Evolutionary conservation across 2,888 invertebrate species (phyloP).

Genomic region (Ferdinandea cuprea): DNA sequence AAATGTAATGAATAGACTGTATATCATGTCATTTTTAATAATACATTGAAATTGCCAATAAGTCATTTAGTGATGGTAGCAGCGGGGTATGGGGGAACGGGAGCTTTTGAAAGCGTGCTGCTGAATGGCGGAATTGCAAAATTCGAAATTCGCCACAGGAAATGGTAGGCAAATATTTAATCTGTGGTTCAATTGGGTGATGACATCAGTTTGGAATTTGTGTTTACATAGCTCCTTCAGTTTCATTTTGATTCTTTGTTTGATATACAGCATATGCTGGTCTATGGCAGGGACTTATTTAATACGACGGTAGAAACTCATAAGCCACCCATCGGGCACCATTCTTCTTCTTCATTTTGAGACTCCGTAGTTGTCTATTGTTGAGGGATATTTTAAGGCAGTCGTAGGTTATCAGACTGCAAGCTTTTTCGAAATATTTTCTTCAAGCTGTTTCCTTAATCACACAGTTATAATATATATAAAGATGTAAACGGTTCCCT

Average conservation of each 20-base stretch:
- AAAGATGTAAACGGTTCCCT: too few species aligned
- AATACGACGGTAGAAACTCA: too few species aligned
- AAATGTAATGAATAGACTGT: conserved; percentile 74
- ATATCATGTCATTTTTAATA: conserved; percentile 74
- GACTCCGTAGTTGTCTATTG: too few species aligned
- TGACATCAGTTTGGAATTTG: conserved; percentile 28
- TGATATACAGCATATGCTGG: background rate
- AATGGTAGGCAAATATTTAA: conserved; percentile 45
- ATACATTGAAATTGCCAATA: conserved; percentile 72
- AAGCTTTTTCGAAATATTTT: too few species aligned
- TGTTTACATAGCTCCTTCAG: conserved; percentile 6
- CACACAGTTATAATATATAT: too few species aligned
- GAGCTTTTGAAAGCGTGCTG: conserved; percentile 7
- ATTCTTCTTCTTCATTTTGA: too few species aligned
- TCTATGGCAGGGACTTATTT: too few species aligned
- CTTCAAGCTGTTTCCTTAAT: too few species aligned
- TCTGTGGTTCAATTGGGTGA: conserved; percentile 46
- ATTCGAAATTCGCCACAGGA: conserved; percentile 29
- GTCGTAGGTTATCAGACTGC: too few species aligned
- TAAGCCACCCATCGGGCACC: too few species aligned
- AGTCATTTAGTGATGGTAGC: conserved; percentile 60
- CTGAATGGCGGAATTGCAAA: conserved; percentile 22
- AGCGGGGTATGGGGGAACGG: too few species aligned
- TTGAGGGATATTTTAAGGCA: too few species aligned
- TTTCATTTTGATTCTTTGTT: background rate